Conservation (phyloP, 2,888 invertebrate species). For the Pedicia rivosa region DNA sequence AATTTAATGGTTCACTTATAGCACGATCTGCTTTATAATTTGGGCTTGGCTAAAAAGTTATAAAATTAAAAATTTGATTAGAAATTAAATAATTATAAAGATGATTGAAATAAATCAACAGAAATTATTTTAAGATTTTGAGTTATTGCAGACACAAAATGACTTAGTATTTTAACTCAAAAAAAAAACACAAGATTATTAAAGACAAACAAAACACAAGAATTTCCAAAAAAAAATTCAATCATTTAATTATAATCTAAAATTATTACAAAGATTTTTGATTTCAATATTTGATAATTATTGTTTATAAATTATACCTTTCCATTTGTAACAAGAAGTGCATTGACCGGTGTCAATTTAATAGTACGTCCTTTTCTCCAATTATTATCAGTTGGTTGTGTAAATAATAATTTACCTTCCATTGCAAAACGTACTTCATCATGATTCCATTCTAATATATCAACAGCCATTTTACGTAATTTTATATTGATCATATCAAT, state of each 20-base stretch:
- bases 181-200: not conserved
- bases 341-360: slow-evolving; percentile 75
- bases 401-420: slow-evolving; percentile 76
- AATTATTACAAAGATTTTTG: too few relatives aligned
- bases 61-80: slow-evolving; percentile 12
- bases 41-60: slow-evolving; percentile 53
- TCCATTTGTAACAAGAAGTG: slow-evolving; percentile 80
- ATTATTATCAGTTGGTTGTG: slow-evolving; percentile 81
- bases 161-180: not conserved
- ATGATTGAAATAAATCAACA: not conserved
- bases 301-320: too few relatives aligned
- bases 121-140: not conserved
- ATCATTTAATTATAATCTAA: too few relatives aligned
- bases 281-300: too few relatives aligned
- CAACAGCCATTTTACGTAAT: slow-evolving; percentile 82
- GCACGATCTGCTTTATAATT: slow-evolving; percentile 47
- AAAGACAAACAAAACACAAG: too few relatives aligned
- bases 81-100: not conserved
- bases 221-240: too few relatives aligned
- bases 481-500: slow-evolving; percentile 81
- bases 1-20: slow-evolving; percentile 44
- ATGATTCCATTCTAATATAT: slow-evolving; percentile 86
- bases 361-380: slow-evolving; percentile 81
- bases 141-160: not conserved
- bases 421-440: slow-evolving; percentile 82